Conservation (phyloP, 2,113 vertebrate genomes). For the Hemichromis elongatus region DNA sequence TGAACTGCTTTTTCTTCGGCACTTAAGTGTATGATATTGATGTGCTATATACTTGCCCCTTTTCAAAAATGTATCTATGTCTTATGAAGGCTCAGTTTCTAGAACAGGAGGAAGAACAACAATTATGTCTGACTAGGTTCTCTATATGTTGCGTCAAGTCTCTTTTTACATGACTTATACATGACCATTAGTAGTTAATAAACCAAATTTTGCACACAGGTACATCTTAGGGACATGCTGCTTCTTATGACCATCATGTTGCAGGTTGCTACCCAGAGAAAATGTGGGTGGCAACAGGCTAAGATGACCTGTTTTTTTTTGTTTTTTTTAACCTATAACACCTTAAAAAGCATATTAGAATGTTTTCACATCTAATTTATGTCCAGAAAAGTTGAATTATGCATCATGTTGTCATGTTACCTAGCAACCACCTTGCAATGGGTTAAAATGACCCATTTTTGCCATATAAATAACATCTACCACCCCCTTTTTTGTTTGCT, state of each 20-base stretch:
- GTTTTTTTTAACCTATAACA: too few relatives aligned
- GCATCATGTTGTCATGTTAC: background rate
- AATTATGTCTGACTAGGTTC: background rate
- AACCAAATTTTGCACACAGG: background rate
- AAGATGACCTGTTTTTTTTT: background rate
- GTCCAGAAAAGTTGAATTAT: background rate
- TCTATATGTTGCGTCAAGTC: background rate
- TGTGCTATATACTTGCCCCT: background rate
- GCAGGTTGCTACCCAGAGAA: background rate
- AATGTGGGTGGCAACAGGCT: background rate
- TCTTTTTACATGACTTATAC: background rate
- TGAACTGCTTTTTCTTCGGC: background rate
- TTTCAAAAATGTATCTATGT: background rate
- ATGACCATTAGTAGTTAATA: background rate
- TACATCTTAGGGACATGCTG: background rate
- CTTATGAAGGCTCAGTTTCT: background rate
- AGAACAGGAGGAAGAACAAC: background rate
- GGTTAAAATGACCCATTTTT: background rate
- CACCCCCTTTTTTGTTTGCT: background rate
- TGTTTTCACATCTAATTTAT: background rate
- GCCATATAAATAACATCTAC: background rate
- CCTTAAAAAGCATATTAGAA: background rate
- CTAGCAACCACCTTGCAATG: background rate
- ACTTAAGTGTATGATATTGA: conserved; percentile 1
- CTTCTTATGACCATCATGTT: background rate